Percentiles rank a stretch among this genome's conserved stretches.
Evolutionary conservation across 2,113 vertebrate species (phyloP).

Genomic region (Genyomyrus donnyi): DNA sequence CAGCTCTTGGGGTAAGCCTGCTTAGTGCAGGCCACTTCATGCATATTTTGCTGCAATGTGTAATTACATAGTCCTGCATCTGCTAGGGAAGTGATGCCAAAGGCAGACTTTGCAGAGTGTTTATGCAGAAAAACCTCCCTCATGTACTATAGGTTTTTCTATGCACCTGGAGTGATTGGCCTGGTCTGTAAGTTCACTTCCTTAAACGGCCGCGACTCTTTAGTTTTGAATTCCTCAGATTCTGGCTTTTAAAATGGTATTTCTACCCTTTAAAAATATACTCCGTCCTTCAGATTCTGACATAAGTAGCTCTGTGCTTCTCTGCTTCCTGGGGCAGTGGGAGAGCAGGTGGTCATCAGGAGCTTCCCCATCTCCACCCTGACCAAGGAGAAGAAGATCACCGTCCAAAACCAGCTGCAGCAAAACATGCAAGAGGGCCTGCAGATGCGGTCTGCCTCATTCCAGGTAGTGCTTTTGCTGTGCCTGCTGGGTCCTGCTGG

Average conservation of each 20-base stretch:
- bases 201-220: not conserved
- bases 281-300: not conserved
- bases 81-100: not conserved
- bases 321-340: slow-evolving; percentile 60
- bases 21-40: not conserved
- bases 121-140: not conserved
- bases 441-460: slow-evolving; percentile 85
- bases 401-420: slow-evolving; percentile 88
- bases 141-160: not conserved
- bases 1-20: not conserved
- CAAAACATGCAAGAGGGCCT: slow-evolving; percentile 94
- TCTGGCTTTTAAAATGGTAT: not conserved
- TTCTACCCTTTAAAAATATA: not conserved
- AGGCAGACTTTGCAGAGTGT: not conserved
- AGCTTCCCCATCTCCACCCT: slow-evolving; percentile 88
- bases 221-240: not conserved
- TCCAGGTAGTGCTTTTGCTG: slow-evolving; percentile 69
- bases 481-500: not conserved
- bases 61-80: not conserved
- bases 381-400: slow-evolving; percentile 96
- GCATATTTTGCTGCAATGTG: not conserved
- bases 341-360: slow-evolving; percentile 85
- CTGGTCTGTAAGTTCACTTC: not conserved
- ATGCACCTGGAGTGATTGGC: not conserved
- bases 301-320: not conserved